A percentile compares a stretch with the other conserved stretches of the same genome.
phyloP scores from a whole-genome alignment of 2,888 invertebrate species.

The Achlya flavicornis region DNA sequence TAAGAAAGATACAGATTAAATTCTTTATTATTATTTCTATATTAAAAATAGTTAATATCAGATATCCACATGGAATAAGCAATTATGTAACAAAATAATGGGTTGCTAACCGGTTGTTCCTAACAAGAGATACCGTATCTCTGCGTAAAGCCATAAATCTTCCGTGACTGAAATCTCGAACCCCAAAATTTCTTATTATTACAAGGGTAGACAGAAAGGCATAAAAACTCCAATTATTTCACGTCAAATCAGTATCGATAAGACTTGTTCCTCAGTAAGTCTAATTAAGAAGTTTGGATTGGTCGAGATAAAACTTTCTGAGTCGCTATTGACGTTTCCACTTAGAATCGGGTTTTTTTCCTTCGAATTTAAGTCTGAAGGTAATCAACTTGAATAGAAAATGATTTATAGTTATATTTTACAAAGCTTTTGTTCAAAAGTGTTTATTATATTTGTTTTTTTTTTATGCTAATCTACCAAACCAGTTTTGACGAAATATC shows the following conservation, averaged over 20 bases:
- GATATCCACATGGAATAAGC: no score
- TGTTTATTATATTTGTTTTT: no score
- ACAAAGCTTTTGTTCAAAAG: not conserved
- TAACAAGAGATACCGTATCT: constrained; percentile 2
- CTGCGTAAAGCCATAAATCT: not conserved
- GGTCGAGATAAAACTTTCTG: constrained; percentile 47
- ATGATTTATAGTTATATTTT: not conserved
- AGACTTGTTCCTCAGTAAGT: constrained; percentile 28
- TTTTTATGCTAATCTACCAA: no score
- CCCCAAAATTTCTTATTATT: constrained; percentile 7
- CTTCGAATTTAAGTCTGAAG: constrained; percentile 20
- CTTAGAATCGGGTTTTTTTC: constrained; percentile 34
- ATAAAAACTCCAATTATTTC: constrained; percentile 42
- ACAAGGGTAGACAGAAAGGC: constrained; percentile 6
- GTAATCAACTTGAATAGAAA: not conserved
- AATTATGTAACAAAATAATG: no score
- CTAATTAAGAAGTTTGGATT: constrained; percentile 49
- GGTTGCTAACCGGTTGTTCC: no score
- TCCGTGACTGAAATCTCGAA: constrained; percentile 9
- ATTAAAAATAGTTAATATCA: no score
- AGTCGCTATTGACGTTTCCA: constrained; percentile 42
- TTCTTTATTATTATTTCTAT: no score
- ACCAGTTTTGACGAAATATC: no score
- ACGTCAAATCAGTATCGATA: constrained; percentile 41
- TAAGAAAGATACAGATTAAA: no score